Evolutionary conservation across 2,888 invertebrate genomes (phyloP), one percentile per base, ranked within the genome.

Genomic region (Parthenolecanium corni): DNA sequence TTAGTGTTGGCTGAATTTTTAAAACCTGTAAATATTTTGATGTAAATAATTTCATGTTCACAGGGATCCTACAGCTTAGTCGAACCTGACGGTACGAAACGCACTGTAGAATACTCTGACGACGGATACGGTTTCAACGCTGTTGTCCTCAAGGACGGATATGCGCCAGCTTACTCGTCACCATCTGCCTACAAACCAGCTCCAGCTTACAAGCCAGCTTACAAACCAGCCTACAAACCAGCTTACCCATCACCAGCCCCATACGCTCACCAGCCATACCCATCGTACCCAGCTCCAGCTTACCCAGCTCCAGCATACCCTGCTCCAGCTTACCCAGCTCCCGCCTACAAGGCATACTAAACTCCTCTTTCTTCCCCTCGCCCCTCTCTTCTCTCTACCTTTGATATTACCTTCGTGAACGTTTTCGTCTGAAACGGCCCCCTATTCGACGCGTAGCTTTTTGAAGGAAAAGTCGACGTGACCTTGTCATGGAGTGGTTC

Each of bases 91-190:
- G 68, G 68, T 23, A 66, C 66, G 44, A 64, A 53, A 52, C 66
- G 68, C 24, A 66, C 66, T 51, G 68, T 68, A 40, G 68, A 68
- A 56, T 68, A 68, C 65, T 63, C 63, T 25, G 68, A 68, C 47
- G 66, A 64, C 53, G 63, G 64, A 46, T 66, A 67, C 65, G 68
- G 68, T 24, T 68, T 67, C 66, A 67, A 67, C 66, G 67, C 67
- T 16, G 65, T 67, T 52, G 67, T 67, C 31, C 58, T 64, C 47
- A 67, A 66, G 52, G 62, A 67, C 52, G 65, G 66, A 20, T 56
- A 64, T 3, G 62, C 65, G 21, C 44, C 65, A 52, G 61, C 58
- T 20, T 31, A 23, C 53, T n/a, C 38, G 40, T 18, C 66, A 1
- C 62, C 66, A 24, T 64, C 67, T 23, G 67, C 65, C 11, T 67